Evolutionary conservation across 2,797 vertebrate genomes (phyloP).

Genomic region (Lepilemur septentrionalis): DNA sequence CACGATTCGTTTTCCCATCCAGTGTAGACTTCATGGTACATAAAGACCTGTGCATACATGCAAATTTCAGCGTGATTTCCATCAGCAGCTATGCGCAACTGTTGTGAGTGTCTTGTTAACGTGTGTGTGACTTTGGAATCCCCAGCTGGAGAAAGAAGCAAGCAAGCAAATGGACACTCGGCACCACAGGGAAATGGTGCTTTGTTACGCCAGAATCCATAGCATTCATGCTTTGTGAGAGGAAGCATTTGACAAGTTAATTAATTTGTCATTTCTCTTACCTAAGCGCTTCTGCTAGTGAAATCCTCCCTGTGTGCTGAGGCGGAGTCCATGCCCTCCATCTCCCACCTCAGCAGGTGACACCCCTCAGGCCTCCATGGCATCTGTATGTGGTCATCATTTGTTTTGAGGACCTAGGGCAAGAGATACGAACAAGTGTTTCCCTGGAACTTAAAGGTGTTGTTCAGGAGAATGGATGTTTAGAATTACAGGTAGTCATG

Average conservation of each 20-base stretch:
- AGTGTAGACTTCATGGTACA: background rate
- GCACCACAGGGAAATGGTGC: background rate
- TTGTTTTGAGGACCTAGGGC: background rate
- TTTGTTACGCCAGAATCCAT: background rate
- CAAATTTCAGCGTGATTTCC: background rate
- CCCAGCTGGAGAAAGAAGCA: background rate
- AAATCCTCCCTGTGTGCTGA: background rate
- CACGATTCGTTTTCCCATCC: background rate
- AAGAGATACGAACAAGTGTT: background rate
- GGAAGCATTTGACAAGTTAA: slow-evolving; percentile 39
- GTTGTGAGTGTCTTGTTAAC: background rate
- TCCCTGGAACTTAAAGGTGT: background rate
- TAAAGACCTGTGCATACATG: too few species aligned
- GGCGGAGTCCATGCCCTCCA: background rate
- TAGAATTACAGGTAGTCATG: background rate
- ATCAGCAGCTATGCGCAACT: background rate
- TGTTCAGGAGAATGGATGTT: background rate
- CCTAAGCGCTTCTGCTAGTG: background rate
- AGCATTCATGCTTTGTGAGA: background rate
- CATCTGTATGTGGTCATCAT: background rate
- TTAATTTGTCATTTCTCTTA: slow-evolving; percentile 46
- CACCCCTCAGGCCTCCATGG: too few species aligned
- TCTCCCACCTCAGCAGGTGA: background rate
- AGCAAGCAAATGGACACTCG: background rate
- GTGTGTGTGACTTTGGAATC: background rate